Conservation (phyloP, 30 jellyfish, hydroid and myxozoan genomes). For the Calvadosia cruxmelitensis region DNA sequence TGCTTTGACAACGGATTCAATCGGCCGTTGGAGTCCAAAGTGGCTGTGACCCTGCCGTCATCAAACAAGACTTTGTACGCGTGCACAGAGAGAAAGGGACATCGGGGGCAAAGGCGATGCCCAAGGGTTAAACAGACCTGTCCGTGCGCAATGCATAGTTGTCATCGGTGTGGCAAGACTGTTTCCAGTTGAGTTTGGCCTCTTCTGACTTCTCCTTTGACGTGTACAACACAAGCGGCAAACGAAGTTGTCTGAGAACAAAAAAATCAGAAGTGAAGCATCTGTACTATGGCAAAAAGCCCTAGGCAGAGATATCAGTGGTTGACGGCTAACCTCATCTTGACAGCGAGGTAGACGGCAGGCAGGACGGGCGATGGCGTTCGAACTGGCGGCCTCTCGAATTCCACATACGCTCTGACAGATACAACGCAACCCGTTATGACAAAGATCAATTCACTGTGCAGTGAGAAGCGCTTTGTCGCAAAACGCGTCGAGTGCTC, state of each 20-base stretch:
- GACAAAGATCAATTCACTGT: no score
- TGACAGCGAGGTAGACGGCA: constrained; percentile 83
- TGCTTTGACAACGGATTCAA: background rate
- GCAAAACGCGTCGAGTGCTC: no score
- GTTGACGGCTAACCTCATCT: constrained; percentile 81
- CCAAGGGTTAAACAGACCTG: constrained; percentile 14
- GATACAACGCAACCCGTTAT: background rate
- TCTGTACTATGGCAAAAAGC: background rate
- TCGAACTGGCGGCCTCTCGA: constrained; percentile 29
- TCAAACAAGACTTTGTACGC: background rate
- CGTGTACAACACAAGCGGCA: constrained; percentile 45
- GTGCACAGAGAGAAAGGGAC: background rate
- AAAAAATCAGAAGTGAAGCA: background rate
- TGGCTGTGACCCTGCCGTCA: background rate
- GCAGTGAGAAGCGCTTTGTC: no score
- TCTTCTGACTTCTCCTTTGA: constrained; percentile 55
- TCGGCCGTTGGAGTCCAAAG: no score
- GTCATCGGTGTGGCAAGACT: background rate
- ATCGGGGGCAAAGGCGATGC: background rate
- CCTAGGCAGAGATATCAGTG: no score
- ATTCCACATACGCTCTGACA: constrained; percentile 77
- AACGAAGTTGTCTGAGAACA: constrained; percentile 50
- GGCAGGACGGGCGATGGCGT: constrained; percentile 38
- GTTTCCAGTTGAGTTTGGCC: constrained; percentile 18
- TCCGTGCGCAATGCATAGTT: constrained; percentile 33